Evolutionary conservation across 1,140 invertebrate genomes (phyloP), one percentile per base, ranked within the genome.

Genomic region (Trichomalopsis sarcophagae): DNA sequence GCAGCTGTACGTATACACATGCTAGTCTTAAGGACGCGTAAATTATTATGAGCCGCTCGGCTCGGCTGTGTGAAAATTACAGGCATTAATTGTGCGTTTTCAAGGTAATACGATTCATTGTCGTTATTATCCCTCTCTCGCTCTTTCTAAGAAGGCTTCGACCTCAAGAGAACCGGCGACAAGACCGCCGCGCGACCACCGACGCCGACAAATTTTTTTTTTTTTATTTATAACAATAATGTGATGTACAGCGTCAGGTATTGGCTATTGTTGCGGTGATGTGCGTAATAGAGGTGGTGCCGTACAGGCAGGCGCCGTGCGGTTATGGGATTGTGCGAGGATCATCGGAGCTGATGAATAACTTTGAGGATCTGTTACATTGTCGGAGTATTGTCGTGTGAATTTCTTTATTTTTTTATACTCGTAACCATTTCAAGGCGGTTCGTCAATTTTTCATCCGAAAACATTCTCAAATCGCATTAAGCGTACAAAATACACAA

Each of bases 31-130:
- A 82, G 81, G 81, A 82, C 81, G 81, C 81, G 69, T 82, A 66
- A 75, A 82, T 82, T 82, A 82, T 82, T 82, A 82, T 82, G 81
- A 82, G 81, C 47, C 14, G 14, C 3, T 5, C 76, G 30, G 3
- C 23, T 11, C 13, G 55, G 21, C 73, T 40, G 74, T 83, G 75
- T 83, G 82, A 83, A 78, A 77, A 83, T 83, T 83, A 77, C 75
- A 77, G 75, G 55, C 82, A 83, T 83, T 83, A 83, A 83, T 83
- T 83, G 74, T 77, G 77, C 75, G 40, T 69, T 83, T 83, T 78
- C 82, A 83, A 83, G 82, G 82, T 83, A 83, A 83, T 83, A 77
- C 82, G 82, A 83, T 83, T 83, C 82, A 77, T 83, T 83, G 75
- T 83, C 82, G 82, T 83, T 69, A 83, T 83, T 83, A 83, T 83